These are phyloP conservation scores for Chelonus insularis DNA, from an alignment of 1,140 invertebrate species.

Conservation along the genomic window DNA sequence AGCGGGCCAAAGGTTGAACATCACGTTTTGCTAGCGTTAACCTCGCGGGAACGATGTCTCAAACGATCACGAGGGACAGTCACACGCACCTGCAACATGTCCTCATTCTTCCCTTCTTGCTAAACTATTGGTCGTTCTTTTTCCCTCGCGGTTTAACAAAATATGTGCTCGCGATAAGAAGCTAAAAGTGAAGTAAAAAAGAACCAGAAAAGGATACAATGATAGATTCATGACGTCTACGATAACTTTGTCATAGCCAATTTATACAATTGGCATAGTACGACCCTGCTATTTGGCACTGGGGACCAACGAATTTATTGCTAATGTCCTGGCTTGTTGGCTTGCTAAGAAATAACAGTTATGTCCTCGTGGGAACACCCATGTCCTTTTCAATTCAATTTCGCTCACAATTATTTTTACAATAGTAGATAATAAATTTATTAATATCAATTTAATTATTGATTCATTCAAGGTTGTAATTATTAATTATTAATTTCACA, in stretches of 20 bases:
- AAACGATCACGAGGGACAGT: constrained; percentile 52
- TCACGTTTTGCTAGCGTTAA: constrained; percentile 45
- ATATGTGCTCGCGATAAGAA: constrained; percentile 41
- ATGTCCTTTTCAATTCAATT: background rate
- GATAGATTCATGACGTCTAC: constrained; percentile 21
- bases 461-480: no score
- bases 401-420: background rate
- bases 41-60: constrained; percentile 58
- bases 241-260: constrained; percentile 62
- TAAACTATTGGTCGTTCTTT: constrained; percentile 9
- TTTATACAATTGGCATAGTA: constrained; percentile 56
- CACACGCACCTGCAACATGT: constrained; percentile 32
- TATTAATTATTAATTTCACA: no score
- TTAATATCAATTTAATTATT: no score
- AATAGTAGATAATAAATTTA: background rate
- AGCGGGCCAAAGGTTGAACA: constrained; percentile 36
- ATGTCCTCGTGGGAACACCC: background rate
- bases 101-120: constrained; percentile 3
- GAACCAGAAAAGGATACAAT: background rate
- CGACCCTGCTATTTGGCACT: constrained; percentile 50
- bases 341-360: constrained; percentile 9
- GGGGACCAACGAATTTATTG: constrained; percentile 56
- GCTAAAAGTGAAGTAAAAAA: background rate
- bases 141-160: constrained; percentile 32
- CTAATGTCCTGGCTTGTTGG: constrained; percentile 40